phyloP scores from a whole-genome alignment of 2,888 invertebrate species.

The Galeopsomyia nigrocyanea region DNA sequence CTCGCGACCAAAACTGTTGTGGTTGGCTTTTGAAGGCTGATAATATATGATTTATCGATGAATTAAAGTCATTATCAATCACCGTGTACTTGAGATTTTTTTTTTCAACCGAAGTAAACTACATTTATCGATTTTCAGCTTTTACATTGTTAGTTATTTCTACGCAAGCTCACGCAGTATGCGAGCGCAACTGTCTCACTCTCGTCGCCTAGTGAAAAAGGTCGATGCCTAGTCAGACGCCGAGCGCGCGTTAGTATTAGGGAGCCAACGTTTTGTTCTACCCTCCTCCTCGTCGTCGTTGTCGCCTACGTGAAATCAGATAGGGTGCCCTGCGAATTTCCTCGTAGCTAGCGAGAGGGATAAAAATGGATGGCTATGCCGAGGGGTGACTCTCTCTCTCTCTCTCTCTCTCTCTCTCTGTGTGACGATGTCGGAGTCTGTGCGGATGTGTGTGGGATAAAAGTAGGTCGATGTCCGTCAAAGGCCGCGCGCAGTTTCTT shows the following conservation, averaged over 20 bases:
- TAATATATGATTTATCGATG: no score
- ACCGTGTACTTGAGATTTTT: no score
- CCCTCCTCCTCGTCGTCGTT: not conserved
- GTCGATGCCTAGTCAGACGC: conserved; percentile 26
- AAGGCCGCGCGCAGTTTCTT: conserved; percentile 40
- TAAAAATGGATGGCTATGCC: conserved; percentile 22
- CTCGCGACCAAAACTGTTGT: no score
- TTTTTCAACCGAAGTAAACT: no score
- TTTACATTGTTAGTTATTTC: no score
- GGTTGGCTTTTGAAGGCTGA: no score
- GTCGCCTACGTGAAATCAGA: conserved; percentile 16
- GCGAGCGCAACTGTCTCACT: no score
- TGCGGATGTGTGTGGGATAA: conserved; percentile 5
- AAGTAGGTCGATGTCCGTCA: conserved; percentile 47
- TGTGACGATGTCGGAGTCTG: not conserved
- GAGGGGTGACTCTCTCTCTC: conserved; percentile 10
- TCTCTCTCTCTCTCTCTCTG: no score
- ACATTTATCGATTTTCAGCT: no score
- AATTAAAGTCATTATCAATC: no score
- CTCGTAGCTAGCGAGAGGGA: not conserved
- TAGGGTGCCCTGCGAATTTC: conserved; percentile 9
- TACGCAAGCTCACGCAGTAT: no score
- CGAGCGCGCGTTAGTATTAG: not conserved
- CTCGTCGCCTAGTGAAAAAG: conserved; percentile 26
- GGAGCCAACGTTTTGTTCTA: conserved; percentile 5